Evolutionary conservation across 2,113 vertebrate genomes (phyloP), one percentile per base, ranked within the genome.

Genomic region (Labeo catla): DNA sequence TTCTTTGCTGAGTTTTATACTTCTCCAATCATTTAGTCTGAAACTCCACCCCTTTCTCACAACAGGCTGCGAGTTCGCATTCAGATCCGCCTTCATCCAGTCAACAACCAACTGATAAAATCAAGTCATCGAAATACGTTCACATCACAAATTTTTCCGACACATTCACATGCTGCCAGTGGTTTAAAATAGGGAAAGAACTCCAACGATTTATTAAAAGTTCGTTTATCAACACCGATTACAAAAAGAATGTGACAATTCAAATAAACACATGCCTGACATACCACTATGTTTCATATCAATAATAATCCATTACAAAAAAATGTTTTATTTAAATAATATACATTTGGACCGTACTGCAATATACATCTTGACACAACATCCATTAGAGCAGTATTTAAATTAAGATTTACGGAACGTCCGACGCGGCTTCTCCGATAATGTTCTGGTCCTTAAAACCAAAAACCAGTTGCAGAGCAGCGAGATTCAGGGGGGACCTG

Each of bases 271-370:
- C 95, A 95, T 95, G 94, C 93, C 94, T 94, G 83, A 93, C 94
- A 93, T 94, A 96, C 93, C 92, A 94, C 93, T 93, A 91, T 94
- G 49, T 45, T 83, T 73, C 50, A 83, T 92, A 83, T 73, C 49
- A 57, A 74, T 93, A 94, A 93, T 93, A 57, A 83, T 83, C 79
- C 76, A 68, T 80, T 93, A 93, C 92, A 94, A 92, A 93, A 94
- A 93, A 91, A 92, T 5, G 43, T 94, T 87, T 83, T 89, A 87
- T 87, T 89, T 96, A 95, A 96, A 96, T 95, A 95, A 95, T 95
- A 93, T 94, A 95, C 94, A 95, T 95, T 94, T 95, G 92, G 92
- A 95, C 93, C 91, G 92, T 92, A 92, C 93, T 94, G 91, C 94
- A 94, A 94, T 93, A 87, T 87, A 89, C 84, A 89, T 89, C 78